These are phyloP conservation scores for Thecophora atra DNA, from an alignment of 2,888 invertebrate species.

Conservation along the genomic window DNA sequence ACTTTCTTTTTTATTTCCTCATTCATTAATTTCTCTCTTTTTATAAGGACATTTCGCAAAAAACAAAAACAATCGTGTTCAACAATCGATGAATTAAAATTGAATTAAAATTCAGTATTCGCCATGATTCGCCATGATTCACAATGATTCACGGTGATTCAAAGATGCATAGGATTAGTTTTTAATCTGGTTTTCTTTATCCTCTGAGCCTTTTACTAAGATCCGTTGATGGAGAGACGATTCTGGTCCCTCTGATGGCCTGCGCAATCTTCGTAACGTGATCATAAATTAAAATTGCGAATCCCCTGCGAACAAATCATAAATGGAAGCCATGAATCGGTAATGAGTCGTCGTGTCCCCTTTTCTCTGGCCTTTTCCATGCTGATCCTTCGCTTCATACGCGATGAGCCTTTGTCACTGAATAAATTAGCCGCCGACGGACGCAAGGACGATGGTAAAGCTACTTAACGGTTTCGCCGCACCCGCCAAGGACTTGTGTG, in stretches of 20 bases:
- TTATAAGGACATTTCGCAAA: too few species aligned
- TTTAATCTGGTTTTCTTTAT: neutral
- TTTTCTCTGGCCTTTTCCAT: neutral
- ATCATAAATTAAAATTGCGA: constrained; percentile 44
- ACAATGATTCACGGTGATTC: too few species aligned
- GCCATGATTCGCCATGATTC: too few species aligned
- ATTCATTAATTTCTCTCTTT: neutral
- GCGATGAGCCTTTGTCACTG: constrained; percentile 36
- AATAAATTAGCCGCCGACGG: constrained; percentile 40
- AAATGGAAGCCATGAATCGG: constrained; percentile 44
- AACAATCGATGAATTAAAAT: too few species aligned
- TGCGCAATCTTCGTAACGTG: constrained; percentile 31
- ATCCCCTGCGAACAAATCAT: constrained; percentile 35
- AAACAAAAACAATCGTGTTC: neutral
- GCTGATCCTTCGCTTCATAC: constrained; percentile 1
- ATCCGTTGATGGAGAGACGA: neutral
- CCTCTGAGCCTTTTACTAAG: neutral
- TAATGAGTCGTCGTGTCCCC: too few species aligned
- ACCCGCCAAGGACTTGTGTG: too few species aligned
- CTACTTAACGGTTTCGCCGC: neutral
- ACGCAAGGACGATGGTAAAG: constrained; percentile 28
- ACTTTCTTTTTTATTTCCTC: neutral
- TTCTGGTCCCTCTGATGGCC: neutral
- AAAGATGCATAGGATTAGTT: too few species aligned
- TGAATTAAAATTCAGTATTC: too few species aligned